phyloP scores from a whole-genome alignment of 2,113 vertebrate genomes.

The Passer montanus region DNA sequence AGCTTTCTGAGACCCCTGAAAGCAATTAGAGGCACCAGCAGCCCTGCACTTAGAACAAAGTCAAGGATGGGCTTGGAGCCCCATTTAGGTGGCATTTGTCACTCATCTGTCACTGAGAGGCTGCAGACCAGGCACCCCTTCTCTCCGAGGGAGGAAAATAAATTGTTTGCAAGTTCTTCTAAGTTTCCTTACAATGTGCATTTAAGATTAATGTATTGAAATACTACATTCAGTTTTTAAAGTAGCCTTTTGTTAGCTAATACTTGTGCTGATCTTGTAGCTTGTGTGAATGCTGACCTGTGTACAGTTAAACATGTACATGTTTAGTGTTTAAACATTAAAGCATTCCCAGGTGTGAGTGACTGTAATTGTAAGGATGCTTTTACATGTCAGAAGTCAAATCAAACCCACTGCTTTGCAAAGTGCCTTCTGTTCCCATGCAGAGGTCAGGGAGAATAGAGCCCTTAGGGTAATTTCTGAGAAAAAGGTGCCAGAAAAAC shows the following conservation, averaged over 20 bases:
- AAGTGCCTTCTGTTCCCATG: background rate
- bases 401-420: background rate
- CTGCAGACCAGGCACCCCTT: background rate
- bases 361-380: background rate
- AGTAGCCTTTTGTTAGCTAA: background rate
- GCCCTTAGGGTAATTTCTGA: background rate
- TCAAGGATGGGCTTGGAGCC: background rate
- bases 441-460: background rate
- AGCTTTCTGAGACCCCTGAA: background rate
- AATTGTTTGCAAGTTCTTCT: background rate
- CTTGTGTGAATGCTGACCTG: background rate
- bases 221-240: background rate
- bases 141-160: no score
- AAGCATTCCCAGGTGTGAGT: background rate
- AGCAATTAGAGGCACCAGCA: background rate
- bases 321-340: background rate
- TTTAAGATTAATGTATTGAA: background rate
- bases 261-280: background rate
- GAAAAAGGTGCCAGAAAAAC: background rate
- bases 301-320: no score
- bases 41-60: background rate
- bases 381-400: background rate
- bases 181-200: background rate
- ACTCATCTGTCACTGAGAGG: background rate
- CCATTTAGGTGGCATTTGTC: background rate